These are phyloP conservation scores for Athene cunicularia DNA, from an alignment of 2,113 vertebrate species.

Conservation along the genomic window DNA sequence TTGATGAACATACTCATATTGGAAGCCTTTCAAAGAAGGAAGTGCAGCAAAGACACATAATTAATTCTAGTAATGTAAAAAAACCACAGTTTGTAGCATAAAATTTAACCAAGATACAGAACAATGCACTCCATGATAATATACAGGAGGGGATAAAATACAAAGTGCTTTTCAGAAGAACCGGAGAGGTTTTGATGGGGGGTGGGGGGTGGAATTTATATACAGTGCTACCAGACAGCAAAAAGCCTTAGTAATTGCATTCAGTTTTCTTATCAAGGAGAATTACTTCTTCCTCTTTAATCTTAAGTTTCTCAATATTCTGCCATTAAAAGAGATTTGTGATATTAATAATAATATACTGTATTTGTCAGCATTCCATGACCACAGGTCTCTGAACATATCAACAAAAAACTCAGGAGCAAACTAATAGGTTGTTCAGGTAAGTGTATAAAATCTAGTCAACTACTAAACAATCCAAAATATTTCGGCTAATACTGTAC, in stretches of 20 bases:
- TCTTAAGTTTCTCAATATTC: neutral
- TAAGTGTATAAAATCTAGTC: neutral
- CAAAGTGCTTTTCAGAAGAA: neutral
- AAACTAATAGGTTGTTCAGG: neutral
- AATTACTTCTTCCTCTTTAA: neutral
- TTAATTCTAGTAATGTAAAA: neutral
- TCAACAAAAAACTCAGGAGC: neutral
- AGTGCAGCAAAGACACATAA: neutral
- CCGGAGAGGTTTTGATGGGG: accelerated
- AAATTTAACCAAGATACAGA: neutral
- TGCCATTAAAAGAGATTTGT: neutral
- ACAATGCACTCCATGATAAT: neutral
- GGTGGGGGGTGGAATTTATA: neutral
- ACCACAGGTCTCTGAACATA: neutral
- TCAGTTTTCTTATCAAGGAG: neutral
- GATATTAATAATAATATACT: neutral
- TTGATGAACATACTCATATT: neutral
- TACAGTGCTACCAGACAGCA: neutral
- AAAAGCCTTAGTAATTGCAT: neutral
- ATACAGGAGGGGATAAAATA: neutral
- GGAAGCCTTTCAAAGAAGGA: neutral
- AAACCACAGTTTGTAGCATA: neutral
- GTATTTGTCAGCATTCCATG: neutral
- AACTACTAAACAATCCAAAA: neutral
- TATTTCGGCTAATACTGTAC: neutral